Evolutionary conservation across 2,888 invertebrate species (phyloP).

Genomic region (Yponomeuta cagnagella): DNA sequence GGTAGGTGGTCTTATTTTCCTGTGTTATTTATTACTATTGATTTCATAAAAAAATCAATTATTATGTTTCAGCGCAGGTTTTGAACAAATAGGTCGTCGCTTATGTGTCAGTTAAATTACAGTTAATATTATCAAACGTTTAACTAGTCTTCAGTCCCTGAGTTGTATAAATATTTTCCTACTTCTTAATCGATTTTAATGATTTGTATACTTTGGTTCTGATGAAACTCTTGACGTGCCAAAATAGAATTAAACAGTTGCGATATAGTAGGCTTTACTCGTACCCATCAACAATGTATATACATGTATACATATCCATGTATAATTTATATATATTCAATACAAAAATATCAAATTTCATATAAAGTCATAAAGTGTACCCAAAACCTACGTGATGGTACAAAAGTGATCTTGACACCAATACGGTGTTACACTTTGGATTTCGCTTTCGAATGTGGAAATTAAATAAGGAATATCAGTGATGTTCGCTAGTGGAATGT

Average conservation of each 20-base stretch:
- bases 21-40: constrained; percentile 36
- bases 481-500: constrained; percentile 73
- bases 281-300: constrained; percentile 75
- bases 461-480: constrained; percentile 70
- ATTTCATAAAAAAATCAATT: constrained; percentile 34
- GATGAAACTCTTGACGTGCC: constrained; percentile 73
- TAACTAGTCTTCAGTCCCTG: constrained; percentile 76
- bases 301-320: constrained; percentile 76
- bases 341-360: constrained; percentile 76
- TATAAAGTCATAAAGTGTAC: constrained; percentile 77
- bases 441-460: constrained; percentile 68
- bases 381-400: constrained; percentile 76
- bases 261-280: constrained; percentile 72
- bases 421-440: constrained; percentile 66
- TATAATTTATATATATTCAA: constrained; percentile 76
- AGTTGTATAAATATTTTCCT: constrained; percentile 75
- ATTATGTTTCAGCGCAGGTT: constrained; percentile 45
- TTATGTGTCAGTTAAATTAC: constrained; percentile 71
- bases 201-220: constrained; percentile 76
- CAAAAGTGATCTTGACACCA: constrained; percentile 67
- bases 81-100: constrained; percentile 68
- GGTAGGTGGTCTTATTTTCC: constrained; percentile 61
- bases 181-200: constrained; percentile 74
- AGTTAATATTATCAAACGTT: constrained; percentile 74
- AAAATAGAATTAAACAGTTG: constrained; percentile 76